Base-by-base conservation (phyloP, 2,113 vertebrate species). In the Mirounga angustirostris region DNA sequence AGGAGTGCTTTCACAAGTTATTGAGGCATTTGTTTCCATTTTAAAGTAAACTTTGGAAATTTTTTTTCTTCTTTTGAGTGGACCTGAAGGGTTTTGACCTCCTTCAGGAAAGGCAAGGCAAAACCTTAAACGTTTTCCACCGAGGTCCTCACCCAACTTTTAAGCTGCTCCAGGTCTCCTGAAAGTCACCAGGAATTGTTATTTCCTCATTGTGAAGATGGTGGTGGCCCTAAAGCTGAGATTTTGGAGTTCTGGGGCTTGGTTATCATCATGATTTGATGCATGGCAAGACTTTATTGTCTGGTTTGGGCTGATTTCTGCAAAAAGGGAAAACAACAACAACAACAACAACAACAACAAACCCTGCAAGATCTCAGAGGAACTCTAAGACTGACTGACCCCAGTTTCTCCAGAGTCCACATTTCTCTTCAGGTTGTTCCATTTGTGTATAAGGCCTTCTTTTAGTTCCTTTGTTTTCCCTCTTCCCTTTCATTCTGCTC, bases 1-100 rank as follows among this genome's bases (percentile, higher is more conserved):
- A 98, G 97, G 97, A 98, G 98, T 97, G 96, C 96, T 96, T 98
- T 98, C 98, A 96, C 98, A 97, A 98, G 98, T 98, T 98, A 98
- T 96, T 97, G 94, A 94, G 76, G 88, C 95, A 2, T 96, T 94
- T 96, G 92, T 98, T 98, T 98, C 98, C 97, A 98, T 98, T 98
- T 63, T 7, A 97, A 98, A 98, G 98, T 98, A 98, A 99, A 98
- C 98, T 98, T 98, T 98, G 97, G 97, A 97, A 95, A 33, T 63
- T 76, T 95, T 96, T 97, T 94, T 97, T 94, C 94, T 73, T 87
- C 73, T 97, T 98, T 95, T 96, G 97, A 98, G 98, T 98, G 98
- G 98, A 97, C 97, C 98, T 98, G 97, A 98, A 98, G 98, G 90
- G 96, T 98, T 98, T 98, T 98, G 98, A 98, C 94, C 95, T 98